These are phyloP conservation scores for Medauroidea extradentata DNA, from an alignment of 1,140 invertebrate species.

Conservation along the genomic window DNA sequence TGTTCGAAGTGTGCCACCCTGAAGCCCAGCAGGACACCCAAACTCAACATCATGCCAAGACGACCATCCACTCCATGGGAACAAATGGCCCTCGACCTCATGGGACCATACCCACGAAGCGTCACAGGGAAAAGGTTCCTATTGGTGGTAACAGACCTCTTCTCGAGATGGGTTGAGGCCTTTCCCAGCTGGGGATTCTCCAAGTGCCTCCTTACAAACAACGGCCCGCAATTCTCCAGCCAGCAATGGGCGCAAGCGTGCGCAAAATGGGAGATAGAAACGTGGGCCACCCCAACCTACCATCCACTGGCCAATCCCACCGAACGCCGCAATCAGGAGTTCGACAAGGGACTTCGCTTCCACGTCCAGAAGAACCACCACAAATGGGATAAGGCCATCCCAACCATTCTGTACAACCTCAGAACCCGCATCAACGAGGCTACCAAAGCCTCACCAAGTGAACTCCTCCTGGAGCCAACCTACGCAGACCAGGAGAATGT, in stretches of 20 bases:
- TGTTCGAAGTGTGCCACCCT: no score
- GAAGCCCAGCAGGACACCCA: no score
- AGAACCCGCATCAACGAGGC: conserved; percentile 19
- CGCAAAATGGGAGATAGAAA: background rate
- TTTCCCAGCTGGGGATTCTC: conserved; percentile 28
- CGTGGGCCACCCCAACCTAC: conserved; percentile 27
- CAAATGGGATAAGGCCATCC: conserved; percentile 10
- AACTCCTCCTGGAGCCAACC: no score
- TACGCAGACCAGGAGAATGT: no score
- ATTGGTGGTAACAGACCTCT: conserved; percentile 26
- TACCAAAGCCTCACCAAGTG: no score
- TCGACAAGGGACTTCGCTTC: conserved; percentile 26
- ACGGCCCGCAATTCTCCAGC: conserved; percentile 25
- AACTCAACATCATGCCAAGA: no score
- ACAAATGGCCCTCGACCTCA: conserved; percentile 18
- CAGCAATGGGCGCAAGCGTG: background rate
- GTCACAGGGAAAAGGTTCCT: conserved; percentile 14
- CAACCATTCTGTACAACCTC: conserved; percentile 16
- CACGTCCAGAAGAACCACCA: conserved; percentile 13
- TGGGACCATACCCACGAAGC: conserved; percentile 26
- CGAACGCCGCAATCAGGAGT: conserved; percentile 29
- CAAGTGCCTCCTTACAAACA: conserved; percentile 23
- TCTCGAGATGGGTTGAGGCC: conserved; percentile 24
- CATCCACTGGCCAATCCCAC: conserved; percentile 31
- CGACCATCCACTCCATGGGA: conserved; percentile 18